A percentile compares a stretch with the other conserved stretches of the same genome.
Conservation (phyloP, 2,888 invertebrate genomes). For the Andrena minutula region DNA sequence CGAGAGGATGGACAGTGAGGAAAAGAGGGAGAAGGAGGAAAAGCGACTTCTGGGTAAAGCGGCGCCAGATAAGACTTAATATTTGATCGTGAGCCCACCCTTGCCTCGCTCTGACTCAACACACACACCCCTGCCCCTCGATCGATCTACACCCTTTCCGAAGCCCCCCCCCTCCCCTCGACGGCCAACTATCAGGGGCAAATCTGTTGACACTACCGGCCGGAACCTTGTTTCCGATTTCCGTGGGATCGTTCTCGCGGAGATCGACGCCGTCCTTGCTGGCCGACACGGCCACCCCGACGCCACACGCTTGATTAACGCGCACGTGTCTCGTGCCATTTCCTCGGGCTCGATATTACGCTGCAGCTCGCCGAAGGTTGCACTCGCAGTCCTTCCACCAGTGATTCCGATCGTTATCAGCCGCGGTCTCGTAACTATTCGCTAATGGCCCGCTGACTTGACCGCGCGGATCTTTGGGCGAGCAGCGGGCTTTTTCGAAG, state of each 20-base stretch:
- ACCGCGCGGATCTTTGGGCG: too few species aligned
- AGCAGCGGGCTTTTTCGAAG: too few species aligned
- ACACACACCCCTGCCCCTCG: conserved; percentile 61
- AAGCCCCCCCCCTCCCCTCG: conserved; percentile 16
- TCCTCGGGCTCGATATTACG: conserved; percentile 35
- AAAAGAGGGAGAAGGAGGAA: conserved; percentile 60
- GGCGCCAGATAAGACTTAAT: conserved; percentile 84
- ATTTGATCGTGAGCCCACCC: conserved; percentile 83
- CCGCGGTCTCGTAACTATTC: not conserved
- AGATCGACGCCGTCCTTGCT: conserved; percentile 52
- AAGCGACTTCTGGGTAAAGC: conserved; percentile 78
- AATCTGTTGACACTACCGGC: conserved; percentile 80
- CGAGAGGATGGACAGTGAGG: conserved; percentile 49
- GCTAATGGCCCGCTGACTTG: not conserved
- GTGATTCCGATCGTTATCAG: conserved; percentile 14
- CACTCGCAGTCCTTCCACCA: not conserved
- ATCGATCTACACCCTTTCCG: conserved; percentile 70
- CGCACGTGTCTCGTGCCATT: conserved; percentile 42
- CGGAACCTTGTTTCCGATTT: conserved; percentile 75
- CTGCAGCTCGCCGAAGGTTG: conserved; percentile 19
- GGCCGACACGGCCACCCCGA: conserved; percentile 20
- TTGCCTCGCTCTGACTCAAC: conserved; percentile 78
- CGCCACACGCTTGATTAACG: conserved; percentile 56
- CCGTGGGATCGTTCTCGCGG: conserved; percentile 63
- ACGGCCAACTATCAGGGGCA: conserved; percentile 75